phyloP scores from a whole-genome alignment of 2,888 invertebrate species.

The Mythimna loreyi region DNA sequence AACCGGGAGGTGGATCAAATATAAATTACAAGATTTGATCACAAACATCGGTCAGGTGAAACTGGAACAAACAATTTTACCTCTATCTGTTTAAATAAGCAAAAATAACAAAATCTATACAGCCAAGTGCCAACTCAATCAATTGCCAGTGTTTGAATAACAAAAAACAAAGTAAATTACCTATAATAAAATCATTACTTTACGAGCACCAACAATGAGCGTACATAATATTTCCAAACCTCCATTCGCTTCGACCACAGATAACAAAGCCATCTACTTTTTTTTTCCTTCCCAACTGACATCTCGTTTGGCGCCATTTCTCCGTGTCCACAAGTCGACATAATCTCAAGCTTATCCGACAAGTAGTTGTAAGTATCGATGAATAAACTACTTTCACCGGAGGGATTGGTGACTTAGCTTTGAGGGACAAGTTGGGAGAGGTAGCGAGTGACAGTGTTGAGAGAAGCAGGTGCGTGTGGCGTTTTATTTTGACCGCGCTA shows the following conservation, averaged over 20 bases:
- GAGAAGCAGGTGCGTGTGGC: too few relatives aligned
- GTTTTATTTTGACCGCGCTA: too few relatives aligned
- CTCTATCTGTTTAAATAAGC: too few relatives aligned
- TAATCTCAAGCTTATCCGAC: conserved; percentile 49
- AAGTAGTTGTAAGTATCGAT: conserved; percentile 49
- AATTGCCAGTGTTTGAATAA: too few relatives aligned
- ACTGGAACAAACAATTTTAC: too few relatives aligned
- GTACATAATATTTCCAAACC: neutral
- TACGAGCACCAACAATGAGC: neutral
- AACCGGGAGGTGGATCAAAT: too few relatives aligned
- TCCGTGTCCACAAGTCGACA: conserved; percentile 25
- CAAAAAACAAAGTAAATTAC: too few relatives aligned
- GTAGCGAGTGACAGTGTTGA: neutral
- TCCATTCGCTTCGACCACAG: neutral
- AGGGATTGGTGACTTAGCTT: conserved; percentile 9
- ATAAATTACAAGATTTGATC: too few relatives aligned
- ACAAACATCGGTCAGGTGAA: too few relatives aligned
- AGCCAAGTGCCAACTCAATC: too few relatives aligned
- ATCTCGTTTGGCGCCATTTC: conserved; percentile 8
- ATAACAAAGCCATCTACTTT: neutral
- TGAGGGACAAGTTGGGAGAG: neutral
- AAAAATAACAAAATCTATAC: too few relatives aligned
- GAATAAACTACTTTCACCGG: conserved; percentile 54
- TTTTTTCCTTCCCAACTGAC: neutral
- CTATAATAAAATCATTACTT: too few relatives aligned